Evolutionary conservation across 2,888 invertebrate species (phyloP), one percentile per base, ranked within the genome.

Genomic region (Gortyna flavago): DNA sequence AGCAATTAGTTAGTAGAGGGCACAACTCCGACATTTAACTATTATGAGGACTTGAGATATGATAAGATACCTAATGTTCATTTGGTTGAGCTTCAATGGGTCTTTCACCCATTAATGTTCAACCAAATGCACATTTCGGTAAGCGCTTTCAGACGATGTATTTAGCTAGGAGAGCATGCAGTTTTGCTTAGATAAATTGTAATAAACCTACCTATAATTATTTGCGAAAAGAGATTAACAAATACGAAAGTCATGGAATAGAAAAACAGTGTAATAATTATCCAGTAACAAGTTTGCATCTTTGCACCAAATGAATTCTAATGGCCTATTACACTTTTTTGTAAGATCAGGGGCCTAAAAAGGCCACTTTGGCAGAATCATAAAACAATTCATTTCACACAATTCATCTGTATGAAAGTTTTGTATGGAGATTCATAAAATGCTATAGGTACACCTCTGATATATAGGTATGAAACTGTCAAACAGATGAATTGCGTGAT

Each of bases 121-220:
- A 64, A 77, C 21, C 9, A 65, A 44, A 44, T 64, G 25, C 44
- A 57, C 35, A 29, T 65, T 75, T 57, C 25, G 18, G 35, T 76
- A 44, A 76, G 35, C 64, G 16, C n/a, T 44, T 35, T n/a, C 32
- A 21, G n/a, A 16, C 41, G 18, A 13, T 18, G 29, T 57, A 57
- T 18, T 13, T 8, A 59, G 16, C 16, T 9, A 48, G 35, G 16
- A 44, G 35, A 32, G 11, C 35, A 21, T 29, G n/a, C 3, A 35
- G 18, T 32, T 72, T 51, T 35, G 21, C 16, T 18, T 38, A 29
- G 21, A 21, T 18, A 75, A 21, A 16, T 72, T n/a, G 1, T 9
- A n/a, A 35, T 72, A 35, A n/a, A 57, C 2, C 25, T 21, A 18
- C 59, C 29, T 29, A 29, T 29, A 59, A n/a, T 6, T 48, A n/a